Base-by-base conservation (phyloP, 64 coral and sea anemone genomes). In the Montipora capricornis region DNA sequence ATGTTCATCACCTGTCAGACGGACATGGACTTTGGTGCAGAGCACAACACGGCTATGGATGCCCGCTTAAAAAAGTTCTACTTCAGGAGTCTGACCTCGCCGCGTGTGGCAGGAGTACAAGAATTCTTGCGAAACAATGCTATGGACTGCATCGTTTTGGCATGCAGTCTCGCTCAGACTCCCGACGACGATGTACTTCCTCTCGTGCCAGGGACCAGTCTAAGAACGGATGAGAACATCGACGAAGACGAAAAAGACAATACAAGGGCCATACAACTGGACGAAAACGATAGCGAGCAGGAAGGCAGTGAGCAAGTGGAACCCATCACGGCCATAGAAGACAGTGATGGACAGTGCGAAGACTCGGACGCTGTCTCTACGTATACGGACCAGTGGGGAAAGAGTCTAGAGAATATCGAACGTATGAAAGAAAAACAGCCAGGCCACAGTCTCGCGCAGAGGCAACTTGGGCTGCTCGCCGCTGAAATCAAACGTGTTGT, bases 141-240 rank as follows among this genome's bases (percentile, higher is more conserved):
- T 45, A 78, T 89, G 74, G 53, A 89, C 6, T 77, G 73, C 13
- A 78, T 89, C n/a, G 75, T 89, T 5, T 89, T 75, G 87, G 68
- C 22, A 70, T 1, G 12, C 49, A 16, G 68, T 7, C 0, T 73
- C 6, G 83, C 66, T 24, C 15, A 14, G 3, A 87, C 66, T 1
- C 44, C 74, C 49, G 44, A 44, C 10, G 29, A 44, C 13, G 75
- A 77, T 10, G 11, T 51, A 16, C 46, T 48, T 0, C 76, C 46
- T 49, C 47, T 2, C 12, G 19, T 78, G 45, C 46, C 76, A 2
- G 47, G 46, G 4, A 17, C 76, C 45, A 19, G 13, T 17, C 4
- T 49, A 6, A 1, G 50, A 47, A 15, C 12, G 7, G 15, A 17
- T 6, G 47, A 79, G 16, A 17, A 37, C 37, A 37, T 79, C 3